phyloP scores from a whole-genome alignment of 1,140 invertebrate species.

The Nomia melanderi region DNA sequence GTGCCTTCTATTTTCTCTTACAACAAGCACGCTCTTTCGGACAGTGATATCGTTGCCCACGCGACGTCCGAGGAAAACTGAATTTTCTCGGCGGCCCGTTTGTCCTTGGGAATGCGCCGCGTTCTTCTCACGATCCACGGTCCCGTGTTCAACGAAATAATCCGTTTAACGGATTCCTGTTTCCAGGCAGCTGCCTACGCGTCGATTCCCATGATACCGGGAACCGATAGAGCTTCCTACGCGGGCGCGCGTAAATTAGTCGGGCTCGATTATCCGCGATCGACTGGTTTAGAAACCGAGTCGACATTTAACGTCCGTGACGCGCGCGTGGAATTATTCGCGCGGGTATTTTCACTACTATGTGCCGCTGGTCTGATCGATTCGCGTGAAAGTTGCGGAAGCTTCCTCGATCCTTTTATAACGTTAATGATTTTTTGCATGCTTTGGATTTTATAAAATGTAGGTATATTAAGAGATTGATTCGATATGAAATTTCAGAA shows the following conservation, averaged over 20 bases:
- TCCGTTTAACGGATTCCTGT: slow-evolving; percentile 32
- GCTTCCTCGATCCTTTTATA: no score
- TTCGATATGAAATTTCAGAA: no score
- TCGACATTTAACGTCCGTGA: background rate
- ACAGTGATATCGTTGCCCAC: background rate
- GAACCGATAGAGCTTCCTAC: slow-evolving; percentile 35
- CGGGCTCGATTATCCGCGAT: background rate
- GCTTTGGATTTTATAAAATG: no score
- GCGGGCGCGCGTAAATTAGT: slow-evolving; percentile 34
- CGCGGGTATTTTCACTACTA: background rate
- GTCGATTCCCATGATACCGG: slow-evolving; percentile 44
- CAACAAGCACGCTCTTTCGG: background rate
- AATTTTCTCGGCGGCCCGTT: background rate
- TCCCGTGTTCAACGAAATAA: slow-evolving; percentile 27
- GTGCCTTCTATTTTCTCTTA: background rate
- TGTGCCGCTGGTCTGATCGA: no score
- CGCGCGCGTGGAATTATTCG: background rate
- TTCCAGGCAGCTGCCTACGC: slow-evolving; percentile 33
- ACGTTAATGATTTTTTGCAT: no score
- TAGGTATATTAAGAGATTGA: no score
- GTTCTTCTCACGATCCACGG: slow-evolving; percentile 15
- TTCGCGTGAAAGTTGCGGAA: background rate
- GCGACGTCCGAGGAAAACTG: background rate
- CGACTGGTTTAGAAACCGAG: background rate
- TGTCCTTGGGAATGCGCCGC: background rate